Percentiles rank a stretch among this genome's conserved stretches.
Evolutionary conservation across 2,113 vertebrate genomes (phyloP).

Genomic region (Pelodiscus sinensis): DNA sequence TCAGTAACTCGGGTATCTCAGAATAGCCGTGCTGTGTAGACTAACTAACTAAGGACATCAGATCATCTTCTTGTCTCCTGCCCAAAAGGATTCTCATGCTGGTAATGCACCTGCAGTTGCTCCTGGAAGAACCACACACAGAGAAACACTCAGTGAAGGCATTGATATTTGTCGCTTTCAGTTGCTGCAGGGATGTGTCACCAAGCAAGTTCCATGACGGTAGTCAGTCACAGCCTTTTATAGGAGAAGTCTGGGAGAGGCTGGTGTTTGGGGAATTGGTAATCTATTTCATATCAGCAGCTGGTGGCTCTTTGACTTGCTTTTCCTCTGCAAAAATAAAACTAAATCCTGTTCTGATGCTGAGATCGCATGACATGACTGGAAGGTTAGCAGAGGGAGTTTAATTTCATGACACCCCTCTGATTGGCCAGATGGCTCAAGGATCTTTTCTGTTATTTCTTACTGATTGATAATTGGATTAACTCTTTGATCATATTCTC

Average conservation of each 20-base stretch:
- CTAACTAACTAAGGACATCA: neutral
- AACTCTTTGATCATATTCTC: too few relatives aligned
- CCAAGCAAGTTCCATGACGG: neutral
- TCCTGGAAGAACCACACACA: neutral
- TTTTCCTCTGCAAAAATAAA: neutral
- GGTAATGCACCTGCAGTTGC: neutral
- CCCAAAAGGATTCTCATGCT: neutral
- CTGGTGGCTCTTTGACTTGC: neutral
- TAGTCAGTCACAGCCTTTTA: neutral
- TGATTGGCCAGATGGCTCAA: neutral
- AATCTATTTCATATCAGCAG: neutral
- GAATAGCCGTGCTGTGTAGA: too few relatives aligned
- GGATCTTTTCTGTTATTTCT: neutral
- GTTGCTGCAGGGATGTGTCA: neutral
- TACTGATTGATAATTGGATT: accelerated
- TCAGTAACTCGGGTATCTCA: too few relatives aligned
- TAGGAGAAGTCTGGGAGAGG: neutral
- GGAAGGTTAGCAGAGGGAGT: neutral
- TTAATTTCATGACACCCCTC: neutral
- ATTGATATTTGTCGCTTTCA: neutral
- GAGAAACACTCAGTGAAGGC: neutral
- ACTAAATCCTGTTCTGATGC: accelerated
- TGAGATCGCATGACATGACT: neutral
- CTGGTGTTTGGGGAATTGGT: neutral
- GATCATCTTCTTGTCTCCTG: neutral